These are phyloP conservation scores for Ptilorrhoa leucosticta DNA, from an alignment of 2,113 vertebrate species.

Conservation along the genomic window DNA sequence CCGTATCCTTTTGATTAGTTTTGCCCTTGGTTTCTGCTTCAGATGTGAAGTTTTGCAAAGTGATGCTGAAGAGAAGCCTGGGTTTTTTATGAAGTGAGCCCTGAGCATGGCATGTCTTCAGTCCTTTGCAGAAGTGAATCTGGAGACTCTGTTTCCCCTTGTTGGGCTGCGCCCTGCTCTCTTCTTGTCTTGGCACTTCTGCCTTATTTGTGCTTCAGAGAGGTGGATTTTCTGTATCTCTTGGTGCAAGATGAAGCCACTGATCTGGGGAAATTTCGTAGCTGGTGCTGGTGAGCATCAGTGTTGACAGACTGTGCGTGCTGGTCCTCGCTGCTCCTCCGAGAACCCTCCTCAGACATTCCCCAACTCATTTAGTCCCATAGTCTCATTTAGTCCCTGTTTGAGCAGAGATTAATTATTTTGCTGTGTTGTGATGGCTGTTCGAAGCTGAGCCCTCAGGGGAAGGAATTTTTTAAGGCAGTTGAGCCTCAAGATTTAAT, in stretches of 20 bases:
- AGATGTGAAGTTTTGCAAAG: constrained; percentile 33
- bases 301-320: background rate
- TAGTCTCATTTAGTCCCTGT: background rate
- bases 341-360: background rate
- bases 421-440: background rate
- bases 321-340: background rate
- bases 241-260: background rate
- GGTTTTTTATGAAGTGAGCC: background rate
- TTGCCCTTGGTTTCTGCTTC: constrained; percentile 57
- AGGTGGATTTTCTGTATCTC: background rate
- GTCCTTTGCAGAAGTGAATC: background rate
- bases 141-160: background rate
- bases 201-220: background rate
- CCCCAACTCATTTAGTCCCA: background rate
- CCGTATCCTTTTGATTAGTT: constrained; percentile 61
- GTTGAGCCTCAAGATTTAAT: background rate
- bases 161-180: rapidly evolving
- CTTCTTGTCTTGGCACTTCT: background rate
- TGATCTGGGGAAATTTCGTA: background rate
- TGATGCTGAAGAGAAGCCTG: background rate
- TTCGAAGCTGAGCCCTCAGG: background rate
- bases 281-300: background rate
- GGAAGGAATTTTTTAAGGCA: background rate
- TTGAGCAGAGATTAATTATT: background rate
- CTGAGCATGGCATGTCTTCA: background rate